These are phyloP conservation scores for Epinephelus moara DNA, from an alignment of 2,113 vertebrate genomes.

Conservation along the genomic window DNA sequence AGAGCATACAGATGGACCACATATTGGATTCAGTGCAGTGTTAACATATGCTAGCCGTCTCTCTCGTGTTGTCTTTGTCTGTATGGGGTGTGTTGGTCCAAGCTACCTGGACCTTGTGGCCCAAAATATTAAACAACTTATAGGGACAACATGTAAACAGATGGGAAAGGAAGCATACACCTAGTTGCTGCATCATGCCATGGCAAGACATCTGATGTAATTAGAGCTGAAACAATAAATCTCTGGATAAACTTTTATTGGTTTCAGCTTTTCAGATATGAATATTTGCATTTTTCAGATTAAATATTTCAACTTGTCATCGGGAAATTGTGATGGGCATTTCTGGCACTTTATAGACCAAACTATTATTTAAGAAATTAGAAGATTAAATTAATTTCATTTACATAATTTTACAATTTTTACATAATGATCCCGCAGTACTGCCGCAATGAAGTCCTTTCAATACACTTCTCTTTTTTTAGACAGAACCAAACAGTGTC, in stretches of 20 bases:
- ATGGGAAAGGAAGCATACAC: not conserved
- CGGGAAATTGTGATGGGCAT: too few relatives aligned
- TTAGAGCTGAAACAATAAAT: not conserved
- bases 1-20: conserved; percentile 53
- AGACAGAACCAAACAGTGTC: too few relatives aligned
- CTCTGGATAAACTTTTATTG: too few relatives aligned
- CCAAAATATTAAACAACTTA: too few relatives aligned
- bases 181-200: not conserved
- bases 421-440: too few relatives aligned
- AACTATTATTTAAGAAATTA: too few relatives aligned
- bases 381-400: too few relatives aligned
- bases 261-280: not conserved
- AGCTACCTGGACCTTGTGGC: conserved; percentile 7
- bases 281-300: not conserved
- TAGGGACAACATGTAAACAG: not conserved
- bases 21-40: conserved; percentile 38
- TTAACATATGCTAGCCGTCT: conserved; percentile 40
- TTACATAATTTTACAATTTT: too few relatives aligned
- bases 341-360: too few relatives aligned
- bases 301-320: not conserved
- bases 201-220: not conserved
- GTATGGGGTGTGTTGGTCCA: conserved; percentile 17
- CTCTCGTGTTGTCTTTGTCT: conserved; percentile 18
- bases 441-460: too few relatives aligned
- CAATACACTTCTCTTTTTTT: too few relatives aligned